A percentile compares a stretch with the other conserved stretches of the same genome.
Conservation (phyloP, 2,113 vertebrate genomes). For the Puma concolor region DNA sequence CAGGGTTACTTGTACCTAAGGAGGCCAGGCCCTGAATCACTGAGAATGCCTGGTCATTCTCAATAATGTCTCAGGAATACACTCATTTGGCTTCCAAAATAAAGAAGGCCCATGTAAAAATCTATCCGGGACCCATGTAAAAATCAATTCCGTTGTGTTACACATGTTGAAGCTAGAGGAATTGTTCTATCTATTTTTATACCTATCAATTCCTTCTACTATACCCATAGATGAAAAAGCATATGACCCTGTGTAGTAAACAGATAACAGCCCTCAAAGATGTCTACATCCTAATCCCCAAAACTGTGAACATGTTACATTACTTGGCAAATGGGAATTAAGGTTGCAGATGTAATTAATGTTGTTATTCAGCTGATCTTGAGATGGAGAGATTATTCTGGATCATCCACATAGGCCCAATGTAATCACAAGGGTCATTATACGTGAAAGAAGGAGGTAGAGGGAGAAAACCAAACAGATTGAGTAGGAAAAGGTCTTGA, state of each 20-base stretch:
- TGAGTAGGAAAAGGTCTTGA: background rate
- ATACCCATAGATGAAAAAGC: background rate
- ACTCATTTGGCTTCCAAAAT: background rate
- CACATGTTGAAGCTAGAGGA: background rate
- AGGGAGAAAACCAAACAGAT: background rate
- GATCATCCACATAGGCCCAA: background rate
- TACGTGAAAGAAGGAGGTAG: background rate
- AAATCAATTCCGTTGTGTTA: background rate
- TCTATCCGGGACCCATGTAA: background rate
- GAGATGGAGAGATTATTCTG: background rate
- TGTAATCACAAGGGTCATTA: background rate
- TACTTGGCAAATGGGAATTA: background rate
- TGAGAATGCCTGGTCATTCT: background rate
- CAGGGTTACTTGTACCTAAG: background rate
- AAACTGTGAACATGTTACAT: background rate
- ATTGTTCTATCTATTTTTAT: background rate
- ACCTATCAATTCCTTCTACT: background rate
- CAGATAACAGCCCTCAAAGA: background rate
- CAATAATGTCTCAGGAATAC: background rate
- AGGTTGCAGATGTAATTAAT: background rate
- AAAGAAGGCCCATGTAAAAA: background rate
- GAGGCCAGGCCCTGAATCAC: background rate
- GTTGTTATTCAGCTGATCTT: background rate
- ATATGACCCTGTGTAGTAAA: background rate
- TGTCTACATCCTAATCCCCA: background rate